Evolutionary conservation across 2,888 invertebrate genomes (phyloP), one percentile per base, ranked within the genome.

Genomic region (Pseudococcus viburni): DNA sequence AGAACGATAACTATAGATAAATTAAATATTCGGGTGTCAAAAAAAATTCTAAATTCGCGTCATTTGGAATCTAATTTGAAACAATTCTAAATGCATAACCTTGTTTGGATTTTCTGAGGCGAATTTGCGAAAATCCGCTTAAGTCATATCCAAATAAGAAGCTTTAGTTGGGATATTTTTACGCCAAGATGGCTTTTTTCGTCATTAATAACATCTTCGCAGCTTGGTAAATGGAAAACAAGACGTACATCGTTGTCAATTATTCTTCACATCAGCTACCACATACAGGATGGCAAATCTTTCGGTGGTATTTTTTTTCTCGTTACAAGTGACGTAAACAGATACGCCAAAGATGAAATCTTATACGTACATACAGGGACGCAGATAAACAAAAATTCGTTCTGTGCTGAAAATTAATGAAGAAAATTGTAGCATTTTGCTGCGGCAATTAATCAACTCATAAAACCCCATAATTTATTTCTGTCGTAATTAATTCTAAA

Each of bases 381-480:
- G 64, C 22, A 64, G 42, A 83, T 83, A 83, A 83, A 83, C 80
- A 83, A 83, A 19, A 46, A 83, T 46, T 83, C 19, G 8, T 22
- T 64, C 22, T 64, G 22, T 64, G 64, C 64, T 19, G 80, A 46
- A 83, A 83, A 83, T 42, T 83, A 83, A 83, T 83, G 80, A 83
- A 83, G 46, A 83, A 42, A 42, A 83, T 83, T 42, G 80, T 83
- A 83, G 46, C 42, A 83, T 83, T 83, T 46, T 83, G 77, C 77
- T n/a, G n/a, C 80, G 80, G 42, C 19, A 46, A 42, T 83, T 83
- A 46, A 83, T 83, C 80, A 83, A 42, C 39, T 39, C 77, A 77
- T 77, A 77, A 77, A 77, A 77, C 77, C 80, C n/a, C 80, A 33
- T 83, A 83, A 83, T 83, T 83, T 83, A 83, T 83, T 83, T 46